Base-by-base conservation (phyloP, 2,113 vertebrate species). In the Hyperoodon ampullatus region DNA sequence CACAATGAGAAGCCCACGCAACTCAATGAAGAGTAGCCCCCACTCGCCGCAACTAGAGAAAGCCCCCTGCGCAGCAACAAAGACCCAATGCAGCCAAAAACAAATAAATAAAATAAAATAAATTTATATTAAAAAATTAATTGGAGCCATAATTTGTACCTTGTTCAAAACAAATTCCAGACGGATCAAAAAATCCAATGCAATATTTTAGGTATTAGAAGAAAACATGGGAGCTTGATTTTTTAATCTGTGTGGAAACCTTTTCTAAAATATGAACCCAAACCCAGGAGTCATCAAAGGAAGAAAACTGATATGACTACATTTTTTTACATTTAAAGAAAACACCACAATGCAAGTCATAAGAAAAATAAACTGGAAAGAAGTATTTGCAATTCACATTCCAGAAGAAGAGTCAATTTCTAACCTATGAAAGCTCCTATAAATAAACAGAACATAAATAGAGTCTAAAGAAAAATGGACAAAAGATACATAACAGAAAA, bases 131-230 rank as follows among this genome's bases (percentile, higher is more conserved):
- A 55, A 55, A 55, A 83, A 92, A 68, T 90, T 85, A 85, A 72
- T 0, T n/a, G 58, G 16, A 65, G 66, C 16, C 28, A 30, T 72
- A 92, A 72, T 72, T 58, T 87, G 85, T 58, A 55, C 82, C 35
- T 87, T 44, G 72, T 28, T 92, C 55, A 72, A 92, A 95, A 65
- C 55, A 92, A 86, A 88, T 72, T 92, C 30, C 83, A 72, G 42
- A n/a, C n/a, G 6, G 33, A 81, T 53, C 75, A 94, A 26, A 82
- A 28, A 94, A 89, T 44, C 30, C 70, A 90, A 85, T 26, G 24
- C 13, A 68, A 77, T 90, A 60, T 50, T 85, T 44, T 83, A 42
- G 35, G 44, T 90, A 58, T 19, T 28, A n/a, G 16, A 24, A 66
- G 39, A 94, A 86, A 90, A 75, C 70, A 75, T 2, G 18, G 9